Evolutionary conservation across 2,888 invertebrate species (phyloP).

Genomic region (Ceraclea dissimilis): DNA sequence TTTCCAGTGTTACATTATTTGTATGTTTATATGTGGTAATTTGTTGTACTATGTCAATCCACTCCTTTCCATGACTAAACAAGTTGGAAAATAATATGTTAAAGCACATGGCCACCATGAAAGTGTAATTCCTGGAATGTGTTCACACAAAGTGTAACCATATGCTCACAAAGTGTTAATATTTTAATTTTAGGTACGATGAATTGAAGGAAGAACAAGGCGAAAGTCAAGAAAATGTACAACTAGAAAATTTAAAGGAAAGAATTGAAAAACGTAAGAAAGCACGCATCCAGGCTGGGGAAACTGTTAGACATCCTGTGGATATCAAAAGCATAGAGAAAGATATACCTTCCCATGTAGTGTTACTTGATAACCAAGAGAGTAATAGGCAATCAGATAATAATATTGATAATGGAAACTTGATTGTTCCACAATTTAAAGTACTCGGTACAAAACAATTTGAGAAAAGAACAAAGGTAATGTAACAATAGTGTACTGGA

Average conservation of each 20-base stretch:
- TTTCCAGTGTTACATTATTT: too few species aligned
- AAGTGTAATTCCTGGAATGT: too few species aligned
- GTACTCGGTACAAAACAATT: constrained; percentile 59
- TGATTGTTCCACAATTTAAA: constrained; percentile 44
- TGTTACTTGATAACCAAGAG: background rate
- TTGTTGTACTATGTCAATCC: too few species aligned
- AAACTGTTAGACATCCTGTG: too few species aligned
- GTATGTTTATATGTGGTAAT: too few species aligned
- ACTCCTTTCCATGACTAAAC: too few species aligned
- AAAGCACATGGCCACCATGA: too few species aligned
- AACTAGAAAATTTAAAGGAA: constrained; percentile 51
- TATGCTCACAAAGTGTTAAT: too few species aligned
- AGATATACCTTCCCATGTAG: constrained; percentile 13
- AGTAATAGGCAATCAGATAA: background rate
- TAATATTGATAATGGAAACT: constrained; percentile 26
- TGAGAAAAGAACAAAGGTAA: constrained; percentile 49
- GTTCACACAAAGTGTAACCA: too few species aligned
- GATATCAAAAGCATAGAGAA: constrained; percentile 12
- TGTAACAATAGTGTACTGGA: too few species aligned
- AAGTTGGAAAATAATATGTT: too few species aligned
- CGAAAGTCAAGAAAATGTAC: constrained; percentile 45
- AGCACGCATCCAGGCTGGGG: constrained; percentile 26
- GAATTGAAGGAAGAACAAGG: constrained; percentile 37
- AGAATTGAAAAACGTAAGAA: constrained; percentile 53
- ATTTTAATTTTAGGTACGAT: constrained; percentile 40